Conservation (phyloP, 2,888 invertebrate genomes). For the Parnassius mnemosyne region DNA sequence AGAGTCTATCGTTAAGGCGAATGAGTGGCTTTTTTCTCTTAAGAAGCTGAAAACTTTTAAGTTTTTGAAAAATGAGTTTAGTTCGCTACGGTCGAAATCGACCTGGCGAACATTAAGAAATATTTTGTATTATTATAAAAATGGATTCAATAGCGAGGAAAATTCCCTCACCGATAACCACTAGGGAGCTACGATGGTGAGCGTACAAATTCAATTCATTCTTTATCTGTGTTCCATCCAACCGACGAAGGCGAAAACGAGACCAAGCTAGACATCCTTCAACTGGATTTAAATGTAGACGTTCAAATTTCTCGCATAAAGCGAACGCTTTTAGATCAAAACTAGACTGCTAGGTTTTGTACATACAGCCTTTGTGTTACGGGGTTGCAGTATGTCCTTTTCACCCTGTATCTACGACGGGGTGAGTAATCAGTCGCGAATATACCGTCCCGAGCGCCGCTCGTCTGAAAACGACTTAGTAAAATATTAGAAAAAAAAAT, state of each 20-base stretch:
- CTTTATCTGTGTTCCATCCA: slow-evolving; percentile 70
- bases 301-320: slow-evolving; percentile 30
- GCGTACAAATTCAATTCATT: slow-evolving; percentile 73
- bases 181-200: slow-evolving; percentile 49
- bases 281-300: slow-evolving; percentile 43
- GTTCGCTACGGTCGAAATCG: too few species aligned
- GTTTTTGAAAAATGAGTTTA: too few species aligned
- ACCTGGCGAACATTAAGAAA: not conserved
- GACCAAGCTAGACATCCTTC: slow-evolving; percentile 65
- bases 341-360: slow-evolving; percentile 33
- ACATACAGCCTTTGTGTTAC: slow-evolving; percentile 44
- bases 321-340: slow-evolving; percentile 10
- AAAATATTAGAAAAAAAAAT: slow-evolving; percentile 38
- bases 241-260: slow-evolving; percentile 66
- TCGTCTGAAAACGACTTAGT: slow-evolving; percentile 46
- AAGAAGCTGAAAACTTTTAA: too few species aligned
- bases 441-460: slow-evolving; percentile 68
- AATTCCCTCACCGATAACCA: slow-evolving; percentile 43
- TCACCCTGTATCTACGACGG: slow-evolving; percentile 67
- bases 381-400: slow-evolving; percentile 61
- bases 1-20: too few species aligned
- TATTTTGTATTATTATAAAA: slow-evolving; percentile 26
- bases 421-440: slow-evolving; percentile 72
- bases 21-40: too few species aligned
- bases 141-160: slow-evolving; percentile 37